Conservation (phyloP, 2,797 vertebrate species). For the Etheostoma perlongum region DNA sequence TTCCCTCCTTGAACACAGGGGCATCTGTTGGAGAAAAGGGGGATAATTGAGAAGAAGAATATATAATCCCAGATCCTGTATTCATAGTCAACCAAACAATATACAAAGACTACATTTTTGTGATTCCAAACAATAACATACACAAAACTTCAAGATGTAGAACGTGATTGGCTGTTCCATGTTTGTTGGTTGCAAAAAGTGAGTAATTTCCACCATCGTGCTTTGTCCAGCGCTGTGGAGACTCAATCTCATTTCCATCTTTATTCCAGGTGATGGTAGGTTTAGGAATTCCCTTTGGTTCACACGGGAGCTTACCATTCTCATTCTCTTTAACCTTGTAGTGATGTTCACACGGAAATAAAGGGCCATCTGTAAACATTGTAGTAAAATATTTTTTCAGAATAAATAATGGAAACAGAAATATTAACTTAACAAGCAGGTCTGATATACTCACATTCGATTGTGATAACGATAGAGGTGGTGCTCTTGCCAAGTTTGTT, state of each 20-base stretch:
- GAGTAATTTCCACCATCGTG: slow-evolving; percentile 53
- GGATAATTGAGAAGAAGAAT: background rate
- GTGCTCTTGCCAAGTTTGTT: background rate
- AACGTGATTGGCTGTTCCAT: slow-evolving; percentile 5
- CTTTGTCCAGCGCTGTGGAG: slow-evolving; percentile 17
- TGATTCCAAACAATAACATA: slow-evolving; percentile 20
- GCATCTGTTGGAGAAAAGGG: slow-evolving; percentile 57
- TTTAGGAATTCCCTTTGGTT: slow-evolving; percentile 46
- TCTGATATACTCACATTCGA: slow-evolving; percentile 70
- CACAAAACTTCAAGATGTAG: slow-evolving; percentile 53
- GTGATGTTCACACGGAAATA: slow-evolving; percentile 13
- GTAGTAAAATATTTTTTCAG: slow-evolving; percentile 2
- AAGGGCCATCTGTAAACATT: slow-evolving; percentile 56
- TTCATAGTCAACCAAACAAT: background rate
- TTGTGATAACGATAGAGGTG: slow-evolving; percentile 38
- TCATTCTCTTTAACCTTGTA: slow-evolving; percentile 28
- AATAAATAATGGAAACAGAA: slow-evolving; percentile 1
- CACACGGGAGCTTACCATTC: slow-evolving; percentile 27
- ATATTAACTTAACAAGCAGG: background rate
- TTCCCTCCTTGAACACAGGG: slow-evolving; percentile 41
- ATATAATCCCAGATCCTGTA: background rate
- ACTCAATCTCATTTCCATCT: background rate
- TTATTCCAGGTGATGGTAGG: slow-evolving; percentile 49
- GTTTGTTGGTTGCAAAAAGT: slow-evolving; percentile 48
- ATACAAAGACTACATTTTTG: background rate